Base-by-base conservation (phyloP, 2,797 vertebrate species). In the Arvicola amphibius region DNA sequence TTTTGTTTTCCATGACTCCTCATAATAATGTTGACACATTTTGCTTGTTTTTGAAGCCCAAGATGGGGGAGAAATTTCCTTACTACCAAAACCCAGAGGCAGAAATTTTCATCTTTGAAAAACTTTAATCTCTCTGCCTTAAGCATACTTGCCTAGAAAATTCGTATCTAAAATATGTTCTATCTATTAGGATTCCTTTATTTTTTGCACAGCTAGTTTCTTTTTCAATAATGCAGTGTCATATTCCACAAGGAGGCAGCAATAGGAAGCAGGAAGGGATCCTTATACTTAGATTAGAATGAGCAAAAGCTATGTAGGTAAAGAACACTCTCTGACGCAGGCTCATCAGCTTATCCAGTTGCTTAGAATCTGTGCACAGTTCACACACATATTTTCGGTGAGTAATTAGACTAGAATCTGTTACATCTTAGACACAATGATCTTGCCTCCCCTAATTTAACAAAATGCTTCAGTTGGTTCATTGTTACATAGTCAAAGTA, bases 161-260 rank as follows among this genome's bases (percentile, higher is more conserved):
- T 83, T 91, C 46, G 90, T 23, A 84, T 51, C 32, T 89, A 71
- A 96, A 96, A 71, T 77, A 91, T 53, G 40, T 94, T 95, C 56
- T 84, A 71, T 76, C 1, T 40, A 40, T 27, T 43, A 27, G 37
- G 5, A 95, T 90, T 12, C 12, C 81, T 93, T 91, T 59, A 43
- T 32, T 87, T n/a, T 91, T 73, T 88, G 25, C 16, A 6, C 9
- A 63, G 6, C 32, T 93, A 46, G 12, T 56, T 94, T 32, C 25
- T 93, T 78, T 96, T 92, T 92, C 65, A 94, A 48, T 94, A 53
- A 6, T 11, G 14, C 25, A 4, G 6, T 65, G 56, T 59, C 56
- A 90, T 93, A 90, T 80, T 93, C 61, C 96, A 91, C 59, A 74
- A 94, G 74, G 32, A 85, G 32, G 81, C 78, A n/a, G 53, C 7